A percentile compares a stretch with the other conserved stretches of the same genome.
phyloP scores from a whole-genome alignment of 1,140 invertebrate genomes.

The Intoshia linei region DNA sequence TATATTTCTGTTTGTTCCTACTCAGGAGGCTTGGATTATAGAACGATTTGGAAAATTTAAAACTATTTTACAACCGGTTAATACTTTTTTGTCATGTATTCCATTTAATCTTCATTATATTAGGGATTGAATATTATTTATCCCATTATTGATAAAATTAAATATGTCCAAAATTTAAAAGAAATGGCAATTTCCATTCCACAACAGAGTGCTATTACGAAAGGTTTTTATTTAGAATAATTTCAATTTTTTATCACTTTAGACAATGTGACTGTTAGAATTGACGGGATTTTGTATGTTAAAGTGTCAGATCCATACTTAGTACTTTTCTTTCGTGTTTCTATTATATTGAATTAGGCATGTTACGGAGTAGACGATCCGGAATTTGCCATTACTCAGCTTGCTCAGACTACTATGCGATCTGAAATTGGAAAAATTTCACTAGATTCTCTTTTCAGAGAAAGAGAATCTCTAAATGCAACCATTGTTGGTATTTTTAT shows the following conservation, averaged over 20 bases:
- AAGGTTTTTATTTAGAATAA: constrained; percentile 26
- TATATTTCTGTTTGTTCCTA: constrained; percentile 75
- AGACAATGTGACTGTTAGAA: constrained; percentile 74
- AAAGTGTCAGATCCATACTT: constrained; percentile 64
- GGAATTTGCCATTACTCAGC: constrained; percentile 87
- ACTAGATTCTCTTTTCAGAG: constrained; percentile 78
- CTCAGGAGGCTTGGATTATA: constrained; percentile 92
- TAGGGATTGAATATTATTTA: constrained; percentile 59
- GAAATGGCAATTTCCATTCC: constrained; percentile 98
- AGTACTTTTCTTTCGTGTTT: constrained; percentile 11
- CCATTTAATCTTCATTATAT: constrained; percentile 9
- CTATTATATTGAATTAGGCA: constrained; percentile 24
- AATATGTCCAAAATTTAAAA: constrained; percentile 89
- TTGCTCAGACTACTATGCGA: constrained; percentile 92
- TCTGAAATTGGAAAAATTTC: constrained; percentile 88
- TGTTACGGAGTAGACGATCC: constrained; percentile 97
- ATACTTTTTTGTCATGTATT: constrained; percentile 7
- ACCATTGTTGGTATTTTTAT: constrained; percentile 37
- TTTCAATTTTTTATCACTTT: constrained; percentile 11
- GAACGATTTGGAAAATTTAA: constrained; percentile 91
- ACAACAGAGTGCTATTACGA: constrained; percentile 79
- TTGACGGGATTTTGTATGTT: constrained; percentile 86
- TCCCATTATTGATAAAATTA: constrained; percentile 62
- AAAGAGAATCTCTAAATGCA: constrained; percentile 74
- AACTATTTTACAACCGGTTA: constrained; percentile 47